Evolutionary conservation across 2,113 vertebrate genomes (phyloP).

Genomic region (Gobius niger): DNA sequence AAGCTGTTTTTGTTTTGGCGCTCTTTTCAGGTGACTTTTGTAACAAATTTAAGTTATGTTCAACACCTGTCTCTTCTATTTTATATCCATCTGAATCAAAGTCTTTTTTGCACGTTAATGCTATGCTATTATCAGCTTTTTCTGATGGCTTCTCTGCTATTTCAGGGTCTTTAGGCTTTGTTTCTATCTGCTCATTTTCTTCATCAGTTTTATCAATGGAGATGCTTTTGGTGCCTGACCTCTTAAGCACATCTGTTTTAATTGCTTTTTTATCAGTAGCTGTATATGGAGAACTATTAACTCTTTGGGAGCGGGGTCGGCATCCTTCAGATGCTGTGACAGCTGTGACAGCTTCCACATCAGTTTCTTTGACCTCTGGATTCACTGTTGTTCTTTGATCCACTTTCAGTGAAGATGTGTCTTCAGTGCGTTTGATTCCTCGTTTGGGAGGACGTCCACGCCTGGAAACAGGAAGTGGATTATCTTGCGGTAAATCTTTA

Average conservation of each 20-base stretch:
- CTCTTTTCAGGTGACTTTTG: conserved; percentile 83
- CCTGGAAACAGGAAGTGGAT: conserved; percentile 74
- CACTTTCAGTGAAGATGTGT: conserved; percentile 79
- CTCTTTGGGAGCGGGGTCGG: conserved; percentile 84
- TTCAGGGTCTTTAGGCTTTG: conserved; percentile 64
- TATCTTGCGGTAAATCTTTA: conserved; percentile 84
- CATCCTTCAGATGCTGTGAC: conserved; percentile 73
- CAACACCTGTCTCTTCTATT: conserved; percentile 73
- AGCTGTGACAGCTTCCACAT: conserved; percentile 78
- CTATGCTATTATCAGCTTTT: conserved; percentile 40
- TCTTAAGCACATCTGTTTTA: conserved; percentile 74
- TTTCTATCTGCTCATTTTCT: conserved; percentile 42
- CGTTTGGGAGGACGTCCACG: conserved; percentile 92
- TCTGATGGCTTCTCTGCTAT: conserved; percentile 68
- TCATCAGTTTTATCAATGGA: conserved; percentile 66
- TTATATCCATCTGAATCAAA: conserved; percentile 65
- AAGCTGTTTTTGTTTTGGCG: conserved; percentile 84
- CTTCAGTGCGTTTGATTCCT: conserved; percentile 82
- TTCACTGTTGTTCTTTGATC: conserved; percentile 80
- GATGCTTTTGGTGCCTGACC: conserved; percentile 51
- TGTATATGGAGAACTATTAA: conserved; percentile 56
- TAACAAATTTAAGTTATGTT: conserved; percentile 48
- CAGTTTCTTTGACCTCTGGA: conserved; percentile 80
- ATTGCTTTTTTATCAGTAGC: conserved; percentile 81
- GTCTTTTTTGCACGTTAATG: conserved; percentile 54